A percentile compares a stretch with the other conserved stretches of the same genome.
These are phyloP conservation scores for Heliconius ismenius DNA, from an alignment of 2,888 invertebrate genomes.

Conservation along the genomic window DNA sequence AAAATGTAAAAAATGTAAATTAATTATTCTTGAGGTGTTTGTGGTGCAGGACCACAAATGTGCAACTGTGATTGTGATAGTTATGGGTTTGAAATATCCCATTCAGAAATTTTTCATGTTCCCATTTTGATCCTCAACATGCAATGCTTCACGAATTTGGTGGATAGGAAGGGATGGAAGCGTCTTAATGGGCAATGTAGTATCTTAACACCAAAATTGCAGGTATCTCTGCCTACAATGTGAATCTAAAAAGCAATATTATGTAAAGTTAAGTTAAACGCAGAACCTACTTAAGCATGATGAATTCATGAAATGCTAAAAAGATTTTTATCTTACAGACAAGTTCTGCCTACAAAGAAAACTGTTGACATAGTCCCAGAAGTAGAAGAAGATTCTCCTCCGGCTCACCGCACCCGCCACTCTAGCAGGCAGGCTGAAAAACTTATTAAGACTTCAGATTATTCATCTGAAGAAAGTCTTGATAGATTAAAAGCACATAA, in stretches of 20 bases:
- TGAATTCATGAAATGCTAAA: not conserved
- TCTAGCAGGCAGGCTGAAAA: constrained; percentile 58
- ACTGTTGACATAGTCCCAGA: constrained; percentile 59
- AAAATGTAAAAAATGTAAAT: not conserved
- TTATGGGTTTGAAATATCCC: no score
- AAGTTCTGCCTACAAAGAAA: constrained; percentile 55
- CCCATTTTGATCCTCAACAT: no score
- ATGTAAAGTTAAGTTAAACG: no score
- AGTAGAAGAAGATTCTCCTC: constrained; percentile 56
- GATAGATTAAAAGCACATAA: constrained; percentile 61
- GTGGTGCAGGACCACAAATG: no score
- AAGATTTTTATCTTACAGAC: constrained; percentile 53
- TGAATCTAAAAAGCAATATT: no score
- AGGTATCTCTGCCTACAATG: no score
- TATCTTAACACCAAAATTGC: no score
- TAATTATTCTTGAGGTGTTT: not conserved
- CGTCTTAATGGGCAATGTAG: no score
- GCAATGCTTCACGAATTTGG: no score
- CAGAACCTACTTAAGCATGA: not conserved
- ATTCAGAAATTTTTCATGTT: no score
- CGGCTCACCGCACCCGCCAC: constrained; percentile 63
- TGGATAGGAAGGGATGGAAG: no score
- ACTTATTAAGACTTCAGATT: constrained; percentile 82
- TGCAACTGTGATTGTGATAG: no score
- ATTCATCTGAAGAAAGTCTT: constrained; percentile 78